Evolutionary conservation across 2,797 vertebrate species (phyloP), one percentile per base, ranked within the genome.

Genomic region (Eurystomus glaucurus): DNA sequence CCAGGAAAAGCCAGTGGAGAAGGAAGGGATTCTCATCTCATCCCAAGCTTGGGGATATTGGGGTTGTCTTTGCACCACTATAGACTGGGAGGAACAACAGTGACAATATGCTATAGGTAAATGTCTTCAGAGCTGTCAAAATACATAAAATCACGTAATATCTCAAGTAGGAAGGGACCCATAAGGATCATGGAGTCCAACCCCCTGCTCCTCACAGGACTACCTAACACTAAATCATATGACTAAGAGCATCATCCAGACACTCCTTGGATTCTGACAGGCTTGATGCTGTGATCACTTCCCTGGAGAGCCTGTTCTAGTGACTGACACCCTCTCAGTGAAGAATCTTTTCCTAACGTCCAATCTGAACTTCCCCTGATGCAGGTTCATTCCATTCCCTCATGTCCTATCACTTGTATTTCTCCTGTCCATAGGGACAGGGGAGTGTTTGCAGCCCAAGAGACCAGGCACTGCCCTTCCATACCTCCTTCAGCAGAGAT

Each of bases 31-130:
- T 2, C 15, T 12, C 13, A 33, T 50, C 43, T 84, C 52, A 11
- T 35, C 48, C 39, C 39, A 35, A 35, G 7, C 18, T 5, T 84
- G 43, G 25, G 25, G 15, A 19, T 3, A 12, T 37, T 54, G 26
- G 25, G 11, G 7, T 7, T 88, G 26, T 31, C 33, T 70, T 82
- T 55, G 70, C 23, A 26, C 35, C 29, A 0, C 6, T 9, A 16
- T 25, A 28, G 14, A 31, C 23, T 28, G 58, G n/a, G 11, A 88
- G 26, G 43, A 37, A 13, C 29, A 79, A 7, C 25, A n/a, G 33
- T 15, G 62, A 57, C 54, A 23, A 3, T 13, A 5, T 55, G 61
- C 29, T 46, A 8, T 0, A 0, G 37, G 37, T 17, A 46, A 43
- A 57, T 62, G 18, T 68, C 25, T 50, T 9, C 71, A 72, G 65